Evolutionary conservation across 2,113 vertebrate species (phyloP), one percentile per base, ranked within the genome.

Genomic region (Ifrita kowaldi): DNA sequence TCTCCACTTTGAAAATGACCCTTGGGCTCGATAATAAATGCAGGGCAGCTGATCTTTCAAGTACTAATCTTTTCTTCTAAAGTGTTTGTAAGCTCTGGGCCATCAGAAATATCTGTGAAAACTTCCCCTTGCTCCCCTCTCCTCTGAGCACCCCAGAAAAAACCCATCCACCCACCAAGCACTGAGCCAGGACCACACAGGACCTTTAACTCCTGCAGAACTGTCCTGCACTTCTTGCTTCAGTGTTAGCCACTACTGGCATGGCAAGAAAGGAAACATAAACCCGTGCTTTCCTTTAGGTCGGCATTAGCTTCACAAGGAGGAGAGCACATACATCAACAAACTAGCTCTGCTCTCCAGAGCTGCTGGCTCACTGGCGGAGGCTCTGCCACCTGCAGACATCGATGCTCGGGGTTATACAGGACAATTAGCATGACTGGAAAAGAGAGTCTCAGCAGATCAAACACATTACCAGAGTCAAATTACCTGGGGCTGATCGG

Each of bases 401-500:
- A n/a, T 18, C 1, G 7, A 39, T 60, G 67, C 62, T 16, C 59
- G 13, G 27, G 24, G 68, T 49, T 87, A 71, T 14, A 18, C 3
- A 41, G 19, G 3, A 11, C 41, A 15, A 21, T 35, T 33, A 27
- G 6, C 47, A n/a, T 1, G 57, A 18, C 79, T 75, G 64, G 52
- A 47, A 39, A 46, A 57, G 18, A 91, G 8, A 82, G 35, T n/a
- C 59, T 41, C 16, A 22, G 50, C 53, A 53, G 70, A 74, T 49
- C 56, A 44, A 77, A 73, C 20, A 11, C 22, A 42, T 74, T 41
- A 35, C 19, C 37, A 6, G 46, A 55, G 19, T 16, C 67, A 42
- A 2, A 65, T 98, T 98, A 98, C 97, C 97, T 98, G 97, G 32
- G 93, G 96, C 50, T 97, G 96, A n/a, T 80, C 77, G 59, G 93